Evolutionary conservation across 2,113 vertebrate species (phyloP), one percentile per base, ranked within the genome.

Genomic region (Neodontobutis hainanensis): DNA sequence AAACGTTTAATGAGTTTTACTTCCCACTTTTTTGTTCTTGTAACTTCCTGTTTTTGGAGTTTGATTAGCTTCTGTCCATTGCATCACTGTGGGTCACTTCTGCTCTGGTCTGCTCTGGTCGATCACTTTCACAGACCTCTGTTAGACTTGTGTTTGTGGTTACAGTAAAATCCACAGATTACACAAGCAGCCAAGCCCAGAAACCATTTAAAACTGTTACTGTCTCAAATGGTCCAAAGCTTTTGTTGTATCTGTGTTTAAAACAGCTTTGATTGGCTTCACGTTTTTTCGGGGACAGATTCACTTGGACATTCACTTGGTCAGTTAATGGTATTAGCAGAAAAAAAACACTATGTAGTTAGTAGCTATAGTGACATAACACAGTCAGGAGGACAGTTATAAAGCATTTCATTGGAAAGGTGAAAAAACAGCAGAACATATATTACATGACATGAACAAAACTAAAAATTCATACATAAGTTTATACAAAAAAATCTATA

Each of bases 41-140:
- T 27, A 65, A 62, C 61, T 70, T 56, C 19, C 42, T 69, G 70
- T 73, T 67, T 35, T 53, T 40, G 38, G 65, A 68, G 66, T 65
- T 65, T 48, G 70, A 47, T 63, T 51, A 15, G 34, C 5, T 11
- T 16, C 19, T 52, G 70, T 73, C 42, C 61, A 42, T 77, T 43
- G 43, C 53, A n/a, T 43, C 35, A 1, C 3, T 1, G 51, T 77
- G 61, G 63, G 65, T 63, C 16, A 8, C 34, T 14, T 27, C 19
- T 27, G 19, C 3, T 27, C 3, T 1, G 19, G 1, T 27, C 19
- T 27, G 19, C 3, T 27, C 19, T 27, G 19, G 19, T 27, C 19
- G 19, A 2, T 2, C 1, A 27, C 19, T 62, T 57, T 47, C 6
- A 43, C 64, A 45, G 42, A 27, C 9, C 10, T 0, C 42, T 16